Conservation (phyloP, 2,797 vertebrate species). For the Pseudomugil tenellus region DNA sequence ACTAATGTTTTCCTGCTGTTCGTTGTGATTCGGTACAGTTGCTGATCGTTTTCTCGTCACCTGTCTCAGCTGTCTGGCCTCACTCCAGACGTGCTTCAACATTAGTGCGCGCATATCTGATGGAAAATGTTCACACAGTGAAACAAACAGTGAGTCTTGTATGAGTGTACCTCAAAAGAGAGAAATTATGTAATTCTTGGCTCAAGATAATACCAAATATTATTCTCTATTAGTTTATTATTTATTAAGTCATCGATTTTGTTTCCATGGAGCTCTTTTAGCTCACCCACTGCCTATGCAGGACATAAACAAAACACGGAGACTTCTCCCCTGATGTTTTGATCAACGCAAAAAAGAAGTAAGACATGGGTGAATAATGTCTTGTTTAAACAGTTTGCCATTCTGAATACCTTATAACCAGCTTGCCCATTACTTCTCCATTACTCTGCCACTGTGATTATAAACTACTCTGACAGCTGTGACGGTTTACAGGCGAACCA, state of each 20-base stretch:
- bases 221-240: constrained; percentile 26
- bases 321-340: constrained; percentile 8
- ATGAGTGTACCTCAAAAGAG: constrained; percentile 10
- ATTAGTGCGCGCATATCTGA: constrained; percentile 9
- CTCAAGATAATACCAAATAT: not conserved
- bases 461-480: constrained; percentile 73
- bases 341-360: constrained; percentile 43
- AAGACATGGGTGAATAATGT: constrained; percentile 32
- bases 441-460: constrained; percentile 60
- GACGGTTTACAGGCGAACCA: constrained; percentile 64
- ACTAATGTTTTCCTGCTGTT: constrained; percentile 24
- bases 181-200: constrained; percentile 16
- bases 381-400: constrained; percentile 19
- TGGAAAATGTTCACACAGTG: constrained; percentile 10
- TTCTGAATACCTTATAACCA: constrained; percentile 44
- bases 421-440: constrained; percentile 50
- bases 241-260: constrained; percentile 8
- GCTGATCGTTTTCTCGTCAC: constrained; percentile 22
- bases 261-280: constrained; percentile 21
- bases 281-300: constrained; percentile 2
- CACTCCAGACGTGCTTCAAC: constrained; percentile 17
- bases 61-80: constrained; percentile 34
- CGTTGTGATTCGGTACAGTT: constrained; percentile 14
- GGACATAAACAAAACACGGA: constrained; percentile 10
- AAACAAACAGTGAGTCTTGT: not conserved